Conservation (phyloP, 2,888 invertebrate species). For the Leuctra nigra region DNA sequence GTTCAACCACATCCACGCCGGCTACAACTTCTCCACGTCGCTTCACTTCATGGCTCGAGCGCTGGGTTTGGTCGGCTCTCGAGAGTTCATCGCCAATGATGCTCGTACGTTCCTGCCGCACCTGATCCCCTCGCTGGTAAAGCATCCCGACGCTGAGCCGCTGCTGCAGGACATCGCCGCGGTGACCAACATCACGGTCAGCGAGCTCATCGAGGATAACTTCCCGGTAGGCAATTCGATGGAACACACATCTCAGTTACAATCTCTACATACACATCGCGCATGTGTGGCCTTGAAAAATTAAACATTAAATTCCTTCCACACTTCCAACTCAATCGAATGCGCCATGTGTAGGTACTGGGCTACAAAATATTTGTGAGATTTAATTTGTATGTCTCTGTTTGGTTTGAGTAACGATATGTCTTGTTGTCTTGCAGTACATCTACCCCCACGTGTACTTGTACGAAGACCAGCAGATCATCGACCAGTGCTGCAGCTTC, state of each 20-base stretch:
- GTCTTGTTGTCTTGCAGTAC: conserved; percentile 35
- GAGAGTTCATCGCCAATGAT: conserved; percentile 63
- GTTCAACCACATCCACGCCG: conserved; percentile 48
- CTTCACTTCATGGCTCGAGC: conserved; percentile 56
- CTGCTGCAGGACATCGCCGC: conserved; percentile 59
- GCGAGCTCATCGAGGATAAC: conserved; percentile 31
- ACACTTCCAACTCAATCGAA: no score
- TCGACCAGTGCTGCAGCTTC: conserved; percentile 53
- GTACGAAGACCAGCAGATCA: conserved; percentile 51
- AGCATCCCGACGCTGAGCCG: conserved; percentile 48
- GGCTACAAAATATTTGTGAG: no score
- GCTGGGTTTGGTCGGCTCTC: conserved; percentile 60
- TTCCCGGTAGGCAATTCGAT: conserved; percentile 20
- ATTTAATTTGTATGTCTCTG: no score
- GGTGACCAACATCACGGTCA: conserved; percentile 49
- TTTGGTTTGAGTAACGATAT: background rate
- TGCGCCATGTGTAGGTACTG: no score
- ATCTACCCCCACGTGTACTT: conserved; percentile 65
- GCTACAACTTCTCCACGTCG: conserved; percentile 51
- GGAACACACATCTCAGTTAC: no score
- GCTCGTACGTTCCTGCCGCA: conserved; percentile 59
- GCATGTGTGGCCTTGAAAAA: no score
- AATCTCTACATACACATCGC: no score
- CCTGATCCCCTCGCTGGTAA: conserved; percentile 53
- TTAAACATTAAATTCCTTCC: no score